phyloP scores from a whole-genome alignment of 2,113 vertebrate species.

The Dendropsophus ebraccatus region DNA sequence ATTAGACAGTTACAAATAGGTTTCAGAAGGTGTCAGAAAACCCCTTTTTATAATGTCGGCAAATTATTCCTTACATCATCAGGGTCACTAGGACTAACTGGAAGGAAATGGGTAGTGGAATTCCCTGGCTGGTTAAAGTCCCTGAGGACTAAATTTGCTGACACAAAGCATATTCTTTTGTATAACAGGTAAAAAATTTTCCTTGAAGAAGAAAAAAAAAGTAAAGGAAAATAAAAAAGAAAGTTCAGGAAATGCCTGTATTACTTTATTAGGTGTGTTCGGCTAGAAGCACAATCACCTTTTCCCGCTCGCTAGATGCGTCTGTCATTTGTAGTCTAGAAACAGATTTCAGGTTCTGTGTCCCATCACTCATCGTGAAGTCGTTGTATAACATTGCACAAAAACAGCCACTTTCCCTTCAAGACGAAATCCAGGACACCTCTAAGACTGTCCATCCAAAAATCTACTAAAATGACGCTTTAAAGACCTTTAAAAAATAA shows the following conservation, averaged over 20 bases:
- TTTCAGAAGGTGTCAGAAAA: too few species aligned
- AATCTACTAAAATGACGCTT: neutral
- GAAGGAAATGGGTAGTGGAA: too few species aligned
- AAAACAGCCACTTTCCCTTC: neutral
- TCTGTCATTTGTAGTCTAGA: neutral
- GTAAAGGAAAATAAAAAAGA: neutral
- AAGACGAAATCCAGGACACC: too few species aligned
- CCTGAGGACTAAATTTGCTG: too few species aligned
- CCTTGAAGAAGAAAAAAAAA: neutral
- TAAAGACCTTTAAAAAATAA: too few species aligned
- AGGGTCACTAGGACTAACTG: too few species aligned
- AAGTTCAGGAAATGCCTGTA: slow-evolving; percentile 6
- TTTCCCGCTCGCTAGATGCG: neutral
- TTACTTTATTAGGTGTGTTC: slow-evolving; percentile 3
- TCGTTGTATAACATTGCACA: neutral
- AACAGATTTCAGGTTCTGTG: neutral
- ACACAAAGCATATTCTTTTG: neutral
- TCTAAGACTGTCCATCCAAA: neutral
- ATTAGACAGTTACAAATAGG: too few species aligned
- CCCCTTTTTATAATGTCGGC: too few species aligned
- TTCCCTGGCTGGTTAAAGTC: too few species aligned
- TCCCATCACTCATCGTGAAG: neutral
- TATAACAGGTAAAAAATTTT: neutral
- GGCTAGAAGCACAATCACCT: neutral
- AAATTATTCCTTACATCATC: too few species aligned